These are phyloP conservation scores for Chironomus riparius DNA, from an alignment of 2,888 invertebrate species.

Conservation along the genomic window DNA sequence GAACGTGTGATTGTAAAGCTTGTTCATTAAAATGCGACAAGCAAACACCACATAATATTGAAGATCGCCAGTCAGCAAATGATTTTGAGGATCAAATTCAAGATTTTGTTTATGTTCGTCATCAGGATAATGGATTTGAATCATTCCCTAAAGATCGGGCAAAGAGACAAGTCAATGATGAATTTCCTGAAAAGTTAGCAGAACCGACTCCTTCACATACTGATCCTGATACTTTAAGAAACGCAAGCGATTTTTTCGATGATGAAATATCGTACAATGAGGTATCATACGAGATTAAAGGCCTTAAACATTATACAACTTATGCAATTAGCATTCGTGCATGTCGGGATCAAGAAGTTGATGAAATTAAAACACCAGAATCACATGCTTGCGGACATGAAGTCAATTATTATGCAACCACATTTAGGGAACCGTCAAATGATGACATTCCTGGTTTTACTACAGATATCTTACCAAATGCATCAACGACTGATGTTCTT, in stretches of 20 bases:
- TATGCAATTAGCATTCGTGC: constrained; percentile 70
- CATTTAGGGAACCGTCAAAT: constrained; percentile 51
- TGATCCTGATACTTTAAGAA: background rate
- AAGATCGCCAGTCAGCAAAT: constrained; percentile 53
- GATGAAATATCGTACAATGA: constrained; percentile 30
- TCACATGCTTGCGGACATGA: constrained; percentile 48
- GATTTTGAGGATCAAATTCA: constrained; percentile 74
- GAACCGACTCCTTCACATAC: background rate
- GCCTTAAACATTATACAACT: constrained; percentile 66
- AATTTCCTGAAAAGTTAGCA: background rate
- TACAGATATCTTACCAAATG: constrained; percentile 35
- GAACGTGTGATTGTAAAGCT: constrained; percentile 1
- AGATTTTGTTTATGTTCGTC: constrained; percentile 55
- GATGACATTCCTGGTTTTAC: constrained; percentile 53
- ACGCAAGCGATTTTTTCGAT: background rate
- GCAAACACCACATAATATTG: constrained; percentile 45
- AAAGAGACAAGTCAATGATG: background rate
- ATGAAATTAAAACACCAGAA: constrained; percentile 35
- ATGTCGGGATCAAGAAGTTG: constrained; percentile 48
- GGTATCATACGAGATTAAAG: constrained; percentile 47
- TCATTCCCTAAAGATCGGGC: background rate
- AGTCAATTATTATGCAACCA: constrained; percentile 45
- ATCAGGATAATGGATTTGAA: background rate
- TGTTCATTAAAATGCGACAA: constrained; percentile 31
- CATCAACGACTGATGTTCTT: background rate